Evolutionary conservation across 2,888 invertebrate genomes (phyloP).

Genomic region (Phragmatobia fuliginosa): DNA sequence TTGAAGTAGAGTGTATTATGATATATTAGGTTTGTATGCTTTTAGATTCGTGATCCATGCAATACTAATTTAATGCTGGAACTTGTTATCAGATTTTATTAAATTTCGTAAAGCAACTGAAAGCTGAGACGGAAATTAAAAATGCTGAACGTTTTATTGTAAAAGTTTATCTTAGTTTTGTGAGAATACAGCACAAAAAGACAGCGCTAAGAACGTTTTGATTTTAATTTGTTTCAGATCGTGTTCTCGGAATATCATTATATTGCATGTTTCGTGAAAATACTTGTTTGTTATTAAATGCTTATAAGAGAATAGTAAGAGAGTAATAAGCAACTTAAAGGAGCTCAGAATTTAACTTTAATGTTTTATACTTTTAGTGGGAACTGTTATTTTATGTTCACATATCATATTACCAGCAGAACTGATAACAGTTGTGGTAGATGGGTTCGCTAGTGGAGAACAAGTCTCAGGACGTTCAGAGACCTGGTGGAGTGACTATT

Average conservation of each 20-base stretch:
- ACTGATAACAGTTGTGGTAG: too few species aligned
- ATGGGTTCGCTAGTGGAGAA: too few species aligned
- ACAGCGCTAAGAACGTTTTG: slow-evolving; percentile 49
- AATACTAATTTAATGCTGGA: slow-evolving; percentile 78
- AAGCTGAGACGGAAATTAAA: slow-evolving; percentile 75
- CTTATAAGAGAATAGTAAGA: slow-evolving; percentile 21
- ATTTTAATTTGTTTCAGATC: slow-evolving; percentile 49
- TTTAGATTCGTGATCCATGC: slow-evolving; percentile 72
- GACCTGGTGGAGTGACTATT: too few species aligned
- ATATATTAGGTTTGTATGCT: slow-evolving; percentile 59
- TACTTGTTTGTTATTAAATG: slow-evolving; percentile 31
- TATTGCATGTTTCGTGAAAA: slow-evolving; percentile 22
- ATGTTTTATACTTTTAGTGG: background rate
- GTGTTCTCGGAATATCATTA: slow-evolving; percentile 41
- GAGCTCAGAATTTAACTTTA: slow-evolving; percentile 2
- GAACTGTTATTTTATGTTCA: background rate
- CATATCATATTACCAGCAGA: too few species aligned
- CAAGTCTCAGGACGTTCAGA: too few species aligned
- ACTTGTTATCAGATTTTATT: slow-evolving; percentile 75
- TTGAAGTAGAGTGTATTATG: slow-evolving; percentile 50
- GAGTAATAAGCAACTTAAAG: slow-evolving; percentile 10
- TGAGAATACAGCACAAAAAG: slow-evolving; percentile 33
- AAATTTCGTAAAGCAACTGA: slow-evolving; percentile 66
- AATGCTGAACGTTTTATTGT: slow-evolving; percentile 71
- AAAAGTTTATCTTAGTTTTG: slow-evolving; percentile 66